Conservation (phyloP, 2,888 invertebrate genomes). For the Cephalotes varians region DNA sequence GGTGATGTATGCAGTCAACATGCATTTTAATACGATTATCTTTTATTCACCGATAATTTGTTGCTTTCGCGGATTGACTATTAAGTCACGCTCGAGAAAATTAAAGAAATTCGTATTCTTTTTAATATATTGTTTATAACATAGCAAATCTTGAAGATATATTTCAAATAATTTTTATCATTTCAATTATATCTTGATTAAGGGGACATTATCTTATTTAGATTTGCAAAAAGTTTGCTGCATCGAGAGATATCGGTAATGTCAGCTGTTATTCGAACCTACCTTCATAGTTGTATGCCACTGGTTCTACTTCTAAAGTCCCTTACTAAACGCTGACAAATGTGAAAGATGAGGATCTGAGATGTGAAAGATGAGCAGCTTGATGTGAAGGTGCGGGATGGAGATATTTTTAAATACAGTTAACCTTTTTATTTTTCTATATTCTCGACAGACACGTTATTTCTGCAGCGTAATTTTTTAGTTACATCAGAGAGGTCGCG, state of each 20-base stretch:
- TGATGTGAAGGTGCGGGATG: slow-evolving; percentile 54
- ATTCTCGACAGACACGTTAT: slow-evolving; percentile 42
- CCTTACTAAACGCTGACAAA: background rate
- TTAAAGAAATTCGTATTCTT: background rate
- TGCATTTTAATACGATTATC: background rate
- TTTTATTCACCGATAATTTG: background rate
- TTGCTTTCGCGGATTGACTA: background rate
- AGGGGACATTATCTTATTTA: too few relatives aligned
- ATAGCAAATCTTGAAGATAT: background rate
- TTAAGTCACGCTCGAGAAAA: background rate
- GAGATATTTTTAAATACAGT: slow-evolving; percentile 77
- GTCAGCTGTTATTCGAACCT: background rate
- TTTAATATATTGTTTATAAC: background rate
- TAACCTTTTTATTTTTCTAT: slow-evolving; percentile 76
- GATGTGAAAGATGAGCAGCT: slow-evolving; percentile 31
- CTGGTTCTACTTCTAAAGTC: background rate
- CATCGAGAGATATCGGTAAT: too few relatives aligned
- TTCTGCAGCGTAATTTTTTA: slow-evolving; percentile 42
- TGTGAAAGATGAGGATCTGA: background rate
- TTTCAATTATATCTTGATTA: background rate
- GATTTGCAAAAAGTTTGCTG: too few relatives aligned
- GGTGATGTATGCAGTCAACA: background rate
- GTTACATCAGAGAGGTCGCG: too few relatives aligned
- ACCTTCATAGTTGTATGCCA: too few relatives aligned
- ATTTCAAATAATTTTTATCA: background rate